Conservation (phyloP, 2,888 invertebrate genomes). For the Nemurella pictetii region DNA sequence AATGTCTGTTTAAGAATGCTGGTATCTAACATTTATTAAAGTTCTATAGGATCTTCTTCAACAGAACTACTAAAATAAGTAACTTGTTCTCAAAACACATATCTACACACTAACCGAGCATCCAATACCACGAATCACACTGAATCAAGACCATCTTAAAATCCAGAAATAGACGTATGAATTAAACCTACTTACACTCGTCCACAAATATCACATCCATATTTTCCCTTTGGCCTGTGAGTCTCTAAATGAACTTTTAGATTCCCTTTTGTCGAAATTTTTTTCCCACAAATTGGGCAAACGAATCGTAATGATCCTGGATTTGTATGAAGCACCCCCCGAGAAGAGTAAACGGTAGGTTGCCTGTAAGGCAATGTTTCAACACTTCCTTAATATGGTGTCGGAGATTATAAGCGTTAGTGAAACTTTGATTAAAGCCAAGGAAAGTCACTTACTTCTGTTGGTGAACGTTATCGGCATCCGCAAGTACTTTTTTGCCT, state of each 20-base stretch:
- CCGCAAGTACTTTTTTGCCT: constrained; percentile 49
- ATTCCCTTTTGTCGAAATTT: constrained; percentile 64
- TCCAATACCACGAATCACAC: neutral
- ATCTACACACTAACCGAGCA: neutral
- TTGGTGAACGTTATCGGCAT: constrained; percentile 44
- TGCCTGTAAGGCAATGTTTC: constrained; percentile 34
- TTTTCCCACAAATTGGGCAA: constrained; percentile 65
- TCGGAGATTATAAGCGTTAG: neutral
- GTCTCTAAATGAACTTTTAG: constrained; percentile 66
- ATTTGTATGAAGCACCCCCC: constrained; percentile 48
- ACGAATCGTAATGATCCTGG: constrained; percentile 48
- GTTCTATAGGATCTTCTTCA: neutral
- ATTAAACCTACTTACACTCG: constrained; percentile 60
- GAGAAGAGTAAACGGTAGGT: constrained; percentile 47
- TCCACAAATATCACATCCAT: constrained; percentile 66
- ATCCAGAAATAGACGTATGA: neutral
- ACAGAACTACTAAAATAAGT: neutral
- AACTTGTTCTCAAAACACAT: neutral
- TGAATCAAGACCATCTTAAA: neutral
- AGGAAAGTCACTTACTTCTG: constrained; percentile 35
- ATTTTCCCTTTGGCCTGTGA: constrained; percentile 64
- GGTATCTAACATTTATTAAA: neutral
- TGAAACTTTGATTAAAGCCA: neutral
- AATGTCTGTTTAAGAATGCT: neutral
- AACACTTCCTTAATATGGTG: neutral